Evolutionary conservation across 2,797 vertebrate species (phyloP), one percentile per base, ranked within the genome.

Genomic region (Manis pentadactyla): DNA sequence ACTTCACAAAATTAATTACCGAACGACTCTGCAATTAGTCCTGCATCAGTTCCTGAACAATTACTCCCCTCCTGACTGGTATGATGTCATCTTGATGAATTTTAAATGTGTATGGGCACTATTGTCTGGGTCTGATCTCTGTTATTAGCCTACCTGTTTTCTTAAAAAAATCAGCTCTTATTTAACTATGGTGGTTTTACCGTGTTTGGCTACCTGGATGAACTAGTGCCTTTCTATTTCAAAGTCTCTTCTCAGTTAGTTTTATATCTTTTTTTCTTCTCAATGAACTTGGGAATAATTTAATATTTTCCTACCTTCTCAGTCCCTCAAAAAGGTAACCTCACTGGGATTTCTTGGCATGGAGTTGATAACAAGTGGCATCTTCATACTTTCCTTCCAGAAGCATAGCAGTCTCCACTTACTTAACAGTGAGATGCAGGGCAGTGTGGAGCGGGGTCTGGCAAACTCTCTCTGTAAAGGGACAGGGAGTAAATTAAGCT

Each of bases 1-100:
- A 31, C 46, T 12, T 34, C 19, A 61, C 55, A 73, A 77, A 95
- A 81, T 69, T 37, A 94, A 94, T 88, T 69, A 68, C 64, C 39
- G 7, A 57, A 90, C 31, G n/a, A 66, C 77, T 27, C 15, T 73
- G 90, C 66, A 25, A 77, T 53, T 23, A 31, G n/a, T 51, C 71
- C 29, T 17, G 37, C 46, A 4, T 18, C 23, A 1, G 27, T n/a
- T 69, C 87, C 69, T 0, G 27, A 69, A 69, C 59, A 34, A 34
- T 53, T 11, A 5, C 29, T 53, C 34, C 69, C 71, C 68, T 29
- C 31, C 37, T 42, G n/a, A 81, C 46, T 1, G 42, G 46, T 0
- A 8, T 12, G 57, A 39, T 12, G 81, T 73, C 90, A 61, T 18
- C 23, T 19, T 17, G 13, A 19, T 4, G 27, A 55, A 6, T 66